Base-by-base conservation (phyloP, 2,113 vertebrate genomes). In the Ploceus nigricollis region DNA sequence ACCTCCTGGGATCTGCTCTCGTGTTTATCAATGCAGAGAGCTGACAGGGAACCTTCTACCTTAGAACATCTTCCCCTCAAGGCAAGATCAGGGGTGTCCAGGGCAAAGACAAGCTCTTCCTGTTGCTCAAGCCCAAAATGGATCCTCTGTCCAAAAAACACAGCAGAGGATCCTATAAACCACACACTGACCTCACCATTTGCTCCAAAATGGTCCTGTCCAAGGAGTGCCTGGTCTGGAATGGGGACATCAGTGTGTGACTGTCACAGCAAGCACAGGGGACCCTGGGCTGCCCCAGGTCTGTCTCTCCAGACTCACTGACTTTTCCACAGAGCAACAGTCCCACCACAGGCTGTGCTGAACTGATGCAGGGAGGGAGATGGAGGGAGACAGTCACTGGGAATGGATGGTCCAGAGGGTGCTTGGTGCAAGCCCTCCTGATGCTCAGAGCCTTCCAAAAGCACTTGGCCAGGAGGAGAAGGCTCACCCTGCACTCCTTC, bases 221-320 rank as follows among this genome's bases (percentile, higher is more conserved):
- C 14, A 1, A 20, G 60, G 20, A 37, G 25, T 12, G 33, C 25
- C 75, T 2, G 1, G 3, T 33, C 15, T 4, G 2, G 60, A 45
- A 42, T 0, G 0, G 61, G 68, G 56, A 27, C 13, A 7, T 15
- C 24, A 13, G 24, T 0, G 0, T 19, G 50, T 3, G 3, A 61
- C 42, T 66, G 28, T 44, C n/a, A 48, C 4, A 17, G 44, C 70
- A 66, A 71, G 28, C 30, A 56, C 3, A 2, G 30, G 53, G 54
- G 37, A 61, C 7, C 5, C 57, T 33, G 1, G 1, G 39, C 35
- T 72, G 31, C 33, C 57, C 60, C 1, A 2, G 58, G 2, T 14
- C 27, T 28, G 31, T 9, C 77, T 69, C 64, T 91, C 48, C 58
- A 68, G 33, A 6, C 54, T 61, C 12, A 0, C 37, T 25, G 69